Evolutionary conservation across 2,797 vertebrate genomes (phyloP).

Genomic region (Myripristis jacobus): DNA sequence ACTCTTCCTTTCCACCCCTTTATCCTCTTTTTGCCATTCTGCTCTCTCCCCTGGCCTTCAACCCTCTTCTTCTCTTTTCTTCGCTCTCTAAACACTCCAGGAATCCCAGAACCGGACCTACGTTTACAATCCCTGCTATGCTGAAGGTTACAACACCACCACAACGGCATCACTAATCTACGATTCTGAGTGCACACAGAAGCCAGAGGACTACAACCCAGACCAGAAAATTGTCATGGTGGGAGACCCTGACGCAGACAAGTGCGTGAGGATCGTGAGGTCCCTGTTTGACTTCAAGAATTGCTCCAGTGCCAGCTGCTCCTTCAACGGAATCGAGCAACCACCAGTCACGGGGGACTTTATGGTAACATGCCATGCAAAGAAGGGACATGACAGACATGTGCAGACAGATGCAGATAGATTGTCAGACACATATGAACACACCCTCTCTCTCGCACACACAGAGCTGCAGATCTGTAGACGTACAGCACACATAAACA

Average conservation of each 20-base stretch:
- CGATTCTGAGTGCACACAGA: conserved; percentile 86
- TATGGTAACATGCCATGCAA: conserved; percentile 82
- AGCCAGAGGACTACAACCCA: conserved; percentile 75
- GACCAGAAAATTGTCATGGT: conserved; percentile 73
- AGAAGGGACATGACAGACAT: background rate
- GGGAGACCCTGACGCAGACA: conserved; percentile 82
- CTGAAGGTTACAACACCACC: conserved; percentile 76
- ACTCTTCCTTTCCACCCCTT: background rate
- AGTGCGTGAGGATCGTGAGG: conserved; percentile 84
- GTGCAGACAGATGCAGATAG: too few species aligned
- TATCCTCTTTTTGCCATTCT: background rate
- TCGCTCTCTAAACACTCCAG: conserved; percentile 65
- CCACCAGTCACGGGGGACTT: conserved; percentile 89
- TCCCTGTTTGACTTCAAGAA: conserved; percentile 86
- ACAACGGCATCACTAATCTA: conserved; percentile 79
- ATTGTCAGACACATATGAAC: too few species aligned
- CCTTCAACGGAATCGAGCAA: conserved; percentile 87
- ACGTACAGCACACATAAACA: too few species aligned
- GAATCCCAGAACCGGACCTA: conserved; percentile 52
- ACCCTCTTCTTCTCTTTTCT: background rate
- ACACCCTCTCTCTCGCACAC: too few species aligned
- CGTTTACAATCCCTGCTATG: conserved; percentile 90
- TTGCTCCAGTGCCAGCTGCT: conserved; percentile 84
- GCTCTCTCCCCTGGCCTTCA: background rate
- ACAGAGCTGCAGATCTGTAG: too few species aligned